phyloP scores from a whole-genome alignment of 2,797 vertebrate genomes.

The Spheniscus humboldti region DNA sequence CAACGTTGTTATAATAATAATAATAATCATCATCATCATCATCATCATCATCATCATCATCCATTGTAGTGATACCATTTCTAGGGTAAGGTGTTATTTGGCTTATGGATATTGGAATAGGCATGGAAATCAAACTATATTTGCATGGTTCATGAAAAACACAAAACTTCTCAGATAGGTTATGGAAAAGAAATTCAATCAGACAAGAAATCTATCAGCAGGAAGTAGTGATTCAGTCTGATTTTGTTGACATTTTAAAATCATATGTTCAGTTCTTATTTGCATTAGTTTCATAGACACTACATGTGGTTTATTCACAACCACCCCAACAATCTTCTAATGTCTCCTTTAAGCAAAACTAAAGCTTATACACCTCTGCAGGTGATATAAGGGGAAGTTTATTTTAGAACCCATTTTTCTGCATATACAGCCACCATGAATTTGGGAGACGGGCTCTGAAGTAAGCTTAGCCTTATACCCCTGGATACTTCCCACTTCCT shows the following conservation, averaged over 20 bases:
- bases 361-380: not conserved
- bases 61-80: not conserved
- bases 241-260: not conserved
- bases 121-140: not conserved
- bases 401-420: not conserved
- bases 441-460: not conserved
- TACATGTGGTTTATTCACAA: not conserved
- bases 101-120: not conserved
- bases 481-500: not conserved
- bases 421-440: not conserved
- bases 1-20: not conserved
- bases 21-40: not conserved
- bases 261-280: not conserved
- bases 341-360: not conserved
- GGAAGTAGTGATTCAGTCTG: not conserved
- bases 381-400: not conserved
- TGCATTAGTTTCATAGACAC: not conserved
- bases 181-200: not conserved
- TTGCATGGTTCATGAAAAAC: not conserved
- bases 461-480: not conserved
- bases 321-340: not conserved
- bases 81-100: not conserved
- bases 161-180: not conserved
- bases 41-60: no score
- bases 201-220: not conserved